Evolutionary conservation across 2,797 vertebrate species (phyloP), one percentile per base, ranked within the genome.

Genomic region (Esox lucius): DNA sequence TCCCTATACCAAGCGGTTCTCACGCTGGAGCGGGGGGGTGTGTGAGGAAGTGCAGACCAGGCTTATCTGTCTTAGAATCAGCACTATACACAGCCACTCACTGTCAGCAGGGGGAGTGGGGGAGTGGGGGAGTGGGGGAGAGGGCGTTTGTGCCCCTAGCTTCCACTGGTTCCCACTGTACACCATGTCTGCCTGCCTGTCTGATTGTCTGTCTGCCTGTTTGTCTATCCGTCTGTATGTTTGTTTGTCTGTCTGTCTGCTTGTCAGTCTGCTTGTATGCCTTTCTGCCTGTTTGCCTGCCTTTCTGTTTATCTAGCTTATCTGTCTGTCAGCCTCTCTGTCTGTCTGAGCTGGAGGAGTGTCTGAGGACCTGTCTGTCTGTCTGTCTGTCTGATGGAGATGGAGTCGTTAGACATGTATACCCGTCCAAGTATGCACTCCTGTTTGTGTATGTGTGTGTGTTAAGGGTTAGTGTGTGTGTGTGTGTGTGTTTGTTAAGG

Each of bases 21-120:
- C 81, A 79, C 73, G 82, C 81, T 61, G 77, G 71, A 78, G 75
- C 78, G 35, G 61, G 75, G 75, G 72, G 24, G 48, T 70, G 61
- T 73, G 68, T 78, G 65, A 82, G 75, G 81, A 82, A 73, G 79
- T 35, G 71, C 73, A 68, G 22, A 72, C 71, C 59, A 76, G 76
- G 76, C 75, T 88, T 88, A 89, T 89, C 88, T 83, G 84, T 78
- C 80, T 84, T 76, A 80, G 82, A 71, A 87, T 89, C 86, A 83
- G 80, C 71, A 69, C 66, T 49, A 75, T 61, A 77, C 84, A 22
- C 74, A 81, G 88, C 85, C 86, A 78, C 77, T 84, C 82, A 79
- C 48, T 75, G 79, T 86, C 82, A 75, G 81, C 53, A 62, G 66
- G 68, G 46, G 8, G 66, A 31, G 62, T 31, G 62, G 5, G 62